These are phyloP conservation scores for Vireo griseus DNA, from an alignment of 2,797 vertebrate species.

Conservation along the genomic window DNA sequence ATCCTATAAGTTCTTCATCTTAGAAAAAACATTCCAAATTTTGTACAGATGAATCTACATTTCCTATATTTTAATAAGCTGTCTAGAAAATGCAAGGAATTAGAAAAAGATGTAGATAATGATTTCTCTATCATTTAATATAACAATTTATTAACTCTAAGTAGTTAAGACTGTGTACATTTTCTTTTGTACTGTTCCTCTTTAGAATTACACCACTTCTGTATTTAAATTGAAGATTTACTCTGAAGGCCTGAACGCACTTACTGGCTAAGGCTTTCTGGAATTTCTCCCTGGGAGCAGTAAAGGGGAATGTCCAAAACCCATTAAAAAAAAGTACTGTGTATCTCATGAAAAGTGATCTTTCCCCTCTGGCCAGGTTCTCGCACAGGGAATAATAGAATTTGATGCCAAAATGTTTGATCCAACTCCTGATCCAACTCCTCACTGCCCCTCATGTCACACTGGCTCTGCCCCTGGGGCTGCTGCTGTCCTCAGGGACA, in stretches of 20 bases:
- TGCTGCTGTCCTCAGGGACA: neutral
- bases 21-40: constrained; percentile 68
- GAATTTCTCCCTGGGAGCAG: constrained; percentile 20
- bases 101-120: constrained; percentile 69
- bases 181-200: constrained; percentile 26
- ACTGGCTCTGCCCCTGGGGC: neutral
- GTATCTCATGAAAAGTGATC: neutral
- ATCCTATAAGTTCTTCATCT: constrained; percentile 46
- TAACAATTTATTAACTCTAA: constrained; percentile 50
- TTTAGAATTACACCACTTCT: neutral
- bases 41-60: constrained; percentile 68
- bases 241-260: neutral
- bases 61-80: constrained; percentile 62
- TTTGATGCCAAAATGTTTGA: neutral
- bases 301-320: neutral
- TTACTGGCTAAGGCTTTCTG: neutral
- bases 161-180: constrained; percentile 8
- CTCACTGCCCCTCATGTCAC: neutral
- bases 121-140: constrained; percentile 47
- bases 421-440: neutral
- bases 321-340: neutral
- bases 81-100: constrained; percentile 71
- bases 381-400: neutral
- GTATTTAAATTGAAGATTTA: neutral
- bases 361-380: neutral